Percentiles rank a stretch among this genome's conserved stretches.
phyloP scores from a whole-genome alignment of 2,797 vertebrate genomes.

The Diglossa cyanea region DNA sequence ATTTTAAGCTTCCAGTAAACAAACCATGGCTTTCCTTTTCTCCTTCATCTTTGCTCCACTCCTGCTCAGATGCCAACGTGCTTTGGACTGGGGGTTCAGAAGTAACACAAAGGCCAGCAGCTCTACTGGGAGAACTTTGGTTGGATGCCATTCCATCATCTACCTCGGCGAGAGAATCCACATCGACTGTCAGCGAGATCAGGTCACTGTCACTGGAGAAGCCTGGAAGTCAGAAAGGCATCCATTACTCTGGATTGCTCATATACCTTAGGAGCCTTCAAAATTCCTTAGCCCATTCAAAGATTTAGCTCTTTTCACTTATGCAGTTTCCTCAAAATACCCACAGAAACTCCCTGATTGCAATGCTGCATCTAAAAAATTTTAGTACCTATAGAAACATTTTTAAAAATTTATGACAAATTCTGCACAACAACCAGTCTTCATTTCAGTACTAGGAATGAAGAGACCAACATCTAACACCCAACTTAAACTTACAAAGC shows the following conservation, averaged over 20 bases:
- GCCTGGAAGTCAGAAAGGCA: constrained; percentile 72
- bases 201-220: constrained; percentile 91
- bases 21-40: constrained; percentile 77
- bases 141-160: constrained; percentile 99
- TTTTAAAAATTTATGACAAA: neutral
- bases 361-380: neutral
- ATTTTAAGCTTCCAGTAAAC: constrained; percentile 82
- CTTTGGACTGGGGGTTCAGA: constrained; percentile 67
- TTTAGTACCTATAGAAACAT: neutral
- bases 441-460: neutral
- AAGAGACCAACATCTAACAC: neutral
- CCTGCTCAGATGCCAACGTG: constrained; percentile 72
- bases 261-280: neutral
- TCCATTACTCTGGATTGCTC: neutral
- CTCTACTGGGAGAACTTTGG: constrained; percentile 87
- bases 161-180: constrained; percentile 86
- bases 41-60: constrained; percentile 75
- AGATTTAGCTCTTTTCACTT: neutral
- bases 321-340: neutral
- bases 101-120: constrained; percentile 73
- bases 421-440: neutral
- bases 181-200: constrained; percentile 86
- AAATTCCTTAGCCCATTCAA: neutral
- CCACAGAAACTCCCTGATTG: neutral
- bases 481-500: neutral